Evolutionary conservation across 2,888 invertebrate genomes (phyloP), one percentile per base, ranked within the genome.

Genomic region (Conomelus anceps): DNA sequence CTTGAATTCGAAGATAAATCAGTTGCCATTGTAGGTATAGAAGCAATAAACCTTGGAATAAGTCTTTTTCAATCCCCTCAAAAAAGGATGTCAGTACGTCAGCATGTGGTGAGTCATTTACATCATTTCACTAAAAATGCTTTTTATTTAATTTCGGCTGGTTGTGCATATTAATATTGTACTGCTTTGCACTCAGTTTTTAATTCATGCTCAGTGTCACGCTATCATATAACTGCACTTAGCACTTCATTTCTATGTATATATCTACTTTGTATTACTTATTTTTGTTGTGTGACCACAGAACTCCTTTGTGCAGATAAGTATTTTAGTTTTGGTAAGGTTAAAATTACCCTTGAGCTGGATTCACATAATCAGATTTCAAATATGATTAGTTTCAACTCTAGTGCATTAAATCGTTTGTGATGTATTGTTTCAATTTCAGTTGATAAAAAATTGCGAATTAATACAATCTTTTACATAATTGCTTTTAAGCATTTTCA

Each of bases 1-100:
- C 22, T 89, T 34, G 88, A 89, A 88, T 63, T 63, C 63, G 63
- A 63, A 63, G 63, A 63, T n/a, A 63, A 63, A 63, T 63, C 63
- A 63, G n/a, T 63, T 4, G 63, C 63, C 20, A 63, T n/a, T n/a
- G 63, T 63, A 20, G 63, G 63, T 63, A n/a, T 63, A 63, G 63
- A 63, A n/a, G 63, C 63, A n/a, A 63, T 63, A 4, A 63, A 63
- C n/a, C 63, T 63, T 20, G 63, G n/a, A 63, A n/a, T 63, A n/a
- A 63, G n/a, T 63, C n/a, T 63, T 63, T n/a, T n/a, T 63, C 63
- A 63, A 63, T 63, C 63, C n/a, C 63, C n/a, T 63, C 63, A 20
- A 63, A 63, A 63, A 13, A 63, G n/a, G n/a, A n/a, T n/a, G n/a
- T n/a, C n/a, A 63, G n/a, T 63, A 20, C 63, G 63, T n/a, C 63